These are phyloP conservation scores for Polydesmus complanatus DNA, from an alignment of 2,888 invertebrate species.

Conservation along the genomic window DNA sequence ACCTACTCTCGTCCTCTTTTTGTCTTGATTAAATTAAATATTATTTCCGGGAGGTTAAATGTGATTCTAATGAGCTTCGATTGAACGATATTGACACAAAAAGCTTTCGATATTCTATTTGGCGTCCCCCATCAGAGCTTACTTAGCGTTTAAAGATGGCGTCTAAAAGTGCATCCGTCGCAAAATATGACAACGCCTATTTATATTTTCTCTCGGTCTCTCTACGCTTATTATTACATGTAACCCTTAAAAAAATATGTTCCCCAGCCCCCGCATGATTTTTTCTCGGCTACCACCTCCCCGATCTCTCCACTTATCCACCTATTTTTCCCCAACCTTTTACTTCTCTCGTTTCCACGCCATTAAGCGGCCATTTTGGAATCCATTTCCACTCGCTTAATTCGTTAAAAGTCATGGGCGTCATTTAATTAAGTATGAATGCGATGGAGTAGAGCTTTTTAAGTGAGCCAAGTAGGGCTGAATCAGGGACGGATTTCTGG, in stretches of 20 bases:
- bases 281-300: too few relatives aligned
- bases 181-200: conserved; percentile 12
- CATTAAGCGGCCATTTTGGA: background rate
- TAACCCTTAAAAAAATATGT: too few relatives aligned
- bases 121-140: background rate
- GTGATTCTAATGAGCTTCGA: background rate
- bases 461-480: too few relatives aligned
- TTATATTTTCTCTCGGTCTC: background rate
- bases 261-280: too few relatives aligned
- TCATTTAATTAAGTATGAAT: background rate
- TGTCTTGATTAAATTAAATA: background rate
- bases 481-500: too few relatives aligned
- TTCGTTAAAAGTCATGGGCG: background rate
- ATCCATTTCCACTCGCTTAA: background rate
- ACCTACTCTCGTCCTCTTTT: background rate
- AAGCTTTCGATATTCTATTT: background rate
- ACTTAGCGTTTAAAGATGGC: background rate
- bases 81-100: background rate
- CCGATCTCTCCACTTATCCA: too few relatives aligned
- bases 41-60: background rate
- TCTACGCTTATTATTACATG: too few relatives aligned
- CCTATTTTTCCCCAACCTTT: too few relatives aligned
- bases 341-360: background rate
- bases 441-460: too few relatives aligned
- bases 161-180: background rate